Percentiles rank a stretch among this genome's conserved stretches.
Conservation (phyloP, 2,113 vertebrate species). For the Trematomus loennbergii region DNA sequence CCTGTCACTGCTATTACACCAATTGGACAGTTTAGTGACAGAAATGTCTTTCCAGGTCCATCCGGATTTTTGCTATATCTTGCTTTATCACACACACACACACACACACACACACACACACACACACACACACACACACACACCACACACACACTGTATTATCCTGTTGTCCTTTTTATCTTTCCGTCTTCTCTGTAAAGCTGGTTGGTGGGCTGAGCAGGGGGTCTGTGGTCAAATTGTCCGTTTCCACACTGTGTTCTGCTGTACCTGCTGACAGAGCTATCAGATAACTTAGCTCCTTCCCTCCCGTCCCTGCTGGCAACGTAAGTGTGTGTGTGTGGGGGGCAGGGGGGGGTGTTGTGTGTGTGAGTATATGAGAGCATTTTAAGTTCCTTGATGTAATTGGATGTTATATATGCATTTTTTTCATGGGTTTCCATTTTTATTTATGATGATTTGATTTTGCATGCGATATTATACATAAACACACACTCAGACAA, state of each 20-base stretch:
- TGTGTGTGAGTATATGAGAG: background rate
- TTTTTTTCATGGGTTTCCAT: conserved; percentile 25
- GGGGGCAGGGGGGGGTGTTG: background rate
- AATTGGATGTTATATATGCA: conserved; percentile 12
- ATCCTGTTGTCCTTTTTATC: background rate
- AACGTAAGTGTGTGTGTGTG: conserved; percentile 21
- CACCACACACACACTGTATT: no score
- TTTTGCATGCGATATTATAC: background rate
- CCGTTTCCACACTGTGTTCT: conserved; percentile 60
- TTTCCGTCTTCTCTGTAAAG: conserved; percentile 30
- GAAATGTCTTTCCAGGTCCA: conserved; percentile 23
- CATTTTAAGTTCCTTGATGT: conserved; percentile 14
- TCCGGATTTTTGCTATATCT: background rate
- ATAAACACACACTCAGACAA: conserved; percentile 8
- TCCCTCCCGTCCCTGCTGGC: conserved; percentile 36
- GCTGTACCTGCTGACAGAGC: conserved; percentile 67
- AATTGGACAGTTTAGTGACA: conserved; percentile 39
- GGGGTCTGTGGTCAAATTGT: conserved; percentile 64
- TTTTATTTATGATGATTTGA: conserved; percentile 35
- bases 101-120: no score
- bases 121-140: no score
- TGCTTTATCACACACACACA: no score
- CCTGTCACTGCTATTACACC: conserved; percentile 25
- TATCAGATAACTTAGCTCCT: conserved; percentile 60
- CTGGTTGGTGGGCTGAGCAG: conserved; percentile 36